Conservation (phyloP, 1,140 invertebrate genomes). For the Drosophila funebris region DNA sequence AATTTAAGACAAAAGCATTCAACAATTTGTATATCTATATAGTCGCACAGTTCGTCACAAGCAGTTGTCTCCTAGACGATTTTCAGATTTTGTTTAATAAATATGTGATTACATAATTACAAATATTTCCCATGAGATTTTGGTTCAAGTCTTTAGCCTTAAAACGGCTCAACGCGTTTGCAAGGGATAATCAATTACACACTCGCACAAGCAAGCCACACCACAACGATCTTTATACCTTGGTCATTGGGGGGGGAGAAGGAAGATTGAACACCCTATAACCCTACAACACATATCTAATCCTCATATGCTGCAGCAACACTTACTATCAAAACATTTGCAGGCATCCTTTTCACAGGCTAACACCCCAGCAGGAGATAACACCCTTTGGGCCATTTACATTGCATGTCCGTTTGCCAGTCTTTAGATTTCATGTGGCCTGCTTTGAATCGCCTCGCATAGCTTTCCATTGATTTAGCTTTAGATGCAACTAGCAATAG, state of each 20-base stretch:
- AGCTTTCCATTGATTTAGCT: constrained; percentile 12
- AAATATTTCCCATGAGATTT: no score
- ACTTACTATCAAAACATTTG: constrained; percentile 52
- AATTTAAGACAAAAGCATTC: no score
- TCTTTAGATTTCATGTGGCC: constrained; percentile 15
- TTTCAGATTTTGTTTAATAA: no score
- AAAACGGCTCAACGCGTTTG: background rate
- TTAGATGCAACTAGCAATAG: background rate
- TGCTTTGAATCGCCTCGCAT: background rate
- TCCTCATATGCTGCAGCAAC: constrained; percentile 23
- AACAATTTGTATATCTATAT: no score
- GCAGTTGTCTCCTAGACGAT: no score
- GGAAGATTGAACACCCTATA: background rate
- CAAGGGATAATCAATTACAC: background rate
- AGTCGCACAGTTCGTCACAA: no score
- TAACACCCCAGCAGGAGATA: constrained; percentile 18
- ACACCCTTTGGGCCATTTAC: constrained; percentile 31
- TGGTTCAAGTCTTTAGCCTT: background rate
- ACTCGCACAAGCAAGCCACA: background rate
- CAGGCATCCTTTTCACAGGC: constrained; percentile 38
- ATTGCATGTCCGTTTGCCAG: constrained; percentile 30
- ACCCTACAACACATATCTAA: background rate
- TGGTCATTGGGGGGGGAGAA: background rate
- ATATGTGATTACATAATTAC: no score
- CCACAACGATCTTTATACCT: background rate